Evolutionary conservation across 2,113 vertebrate species (phyloP).

Genomic region (Furnarius figulus): DNA sequence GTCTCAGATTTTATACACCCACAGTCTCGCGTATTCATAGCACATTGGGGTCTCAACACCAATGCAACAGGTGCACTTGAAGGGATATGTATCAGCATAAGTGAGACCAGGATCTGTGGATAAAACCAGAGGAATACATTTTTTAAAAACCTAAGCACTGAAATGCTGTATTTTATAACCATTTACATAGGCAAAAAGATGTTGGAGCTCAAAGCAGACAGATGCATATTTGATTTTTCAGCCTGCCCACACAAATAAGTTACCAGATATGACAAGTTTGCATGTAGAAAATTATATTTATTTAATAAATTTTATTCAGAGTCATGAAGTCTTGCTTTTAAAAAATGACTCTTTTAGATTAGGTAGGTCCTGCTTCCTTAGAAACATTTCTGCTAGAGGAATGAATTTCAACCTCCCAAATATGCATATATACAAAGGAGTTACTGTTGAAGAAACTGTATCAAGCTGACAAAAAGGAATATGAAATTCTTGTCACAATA

Average conservation of each 20-base stretch:
- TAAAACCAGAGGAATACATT: neutral
- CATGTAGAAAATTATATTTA: neutral
- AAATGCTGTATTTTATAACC: neutral
- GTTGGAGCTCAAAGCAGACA: neutral
- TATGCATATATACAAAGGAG: neutral
- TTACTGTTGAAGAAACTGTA: neutral
- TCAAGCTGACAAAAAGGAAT: neutral
- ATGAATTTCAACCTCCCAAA: neutral
- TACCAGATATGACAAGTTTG: neutral
- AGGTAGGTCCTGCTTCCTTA: neutral
- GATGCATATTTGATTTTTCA: neutral
- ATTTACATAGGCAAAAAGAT: neutral
- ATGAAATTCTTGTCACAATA: neutral
- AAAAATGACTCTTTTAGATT: neutral
- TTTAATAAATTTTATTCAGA: neutral
- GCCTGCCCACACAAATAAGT: neutral
- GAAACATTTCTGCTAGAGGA: neutral
- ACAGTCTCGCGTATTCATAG: neutral
- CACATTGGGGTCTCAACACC: neutral
- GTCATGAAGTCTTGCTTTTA: neutral
- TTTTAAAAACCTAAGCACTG: neutral
- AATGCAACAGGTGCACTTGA: neutral
- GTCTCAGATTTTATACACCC: neutral
- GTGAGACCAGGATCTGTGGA: neutral
- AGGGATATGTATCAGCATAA: neutral